These are phyloP conservation scores for Oreochromis mossambicus DNA, from an alignment of 2,797 vertebrate genomes.

Conservation along the genomic window DNA sequence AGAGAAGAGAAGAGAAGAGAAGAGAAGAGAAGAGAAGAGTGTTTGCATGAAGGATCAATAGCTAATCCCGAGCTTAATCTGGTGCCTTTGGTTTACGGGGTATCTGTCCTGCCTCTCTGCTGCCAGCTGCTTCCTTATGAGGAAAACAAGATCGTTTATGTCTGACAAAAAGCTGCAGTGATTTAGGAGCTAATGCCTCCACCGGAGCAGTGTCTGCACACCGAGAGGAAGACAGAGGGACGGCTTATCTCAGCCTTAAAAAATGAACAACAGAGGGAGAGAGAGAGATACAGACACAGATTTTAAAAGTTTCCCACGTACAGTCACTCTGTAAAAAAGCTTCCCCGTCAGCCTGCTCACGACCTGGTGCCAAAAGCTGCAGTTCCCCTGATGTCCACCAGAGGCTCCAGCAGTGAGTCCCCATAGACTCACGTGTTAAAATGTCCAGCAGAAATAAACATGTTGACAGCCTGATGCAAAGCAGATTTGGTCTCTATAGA, in stretches of 20 bases:
- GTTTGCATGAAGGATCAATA: constrained; percentile 33
- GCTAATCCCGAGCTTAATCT: constrained; percentile 37
- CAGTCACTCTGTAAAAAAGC: background rate
- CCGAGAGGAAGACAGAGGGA: background rate
- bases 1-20: background rate
- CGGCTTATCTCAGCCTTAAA: background rate
- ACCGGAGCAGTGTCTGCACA: background rate
- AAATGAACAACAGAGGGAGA: background rate
- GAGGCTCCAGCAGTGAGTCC: background rate
- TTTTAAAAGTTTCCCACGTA: background rate
- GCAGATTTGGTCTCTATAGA: background rate
- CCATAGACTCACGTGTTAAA: background rate
- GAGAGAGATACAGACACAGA: background rate
- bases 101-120: background rate
- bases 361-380: fast-evolving
- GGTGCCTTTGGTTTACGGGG: background rate
- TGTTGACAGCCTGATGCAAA: background rate
- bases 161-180: constrained; percentile 37
- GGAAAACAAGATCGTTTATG: constrained; percentile 40
- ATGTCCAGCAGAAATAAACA: background rate
- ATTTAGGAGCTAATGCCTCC: constrained; percentile 24
- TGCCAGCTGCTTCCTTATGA: background rate
- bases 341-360: background rate
- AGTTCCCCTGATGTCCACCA: background rate
- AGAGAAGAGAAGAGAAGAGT: background rate